These are phyloP conservation scores for Phthorimaea operculella DNA, from an alignment of 1,140 invertebrate species.

Conservation along the genomic window DNA sequence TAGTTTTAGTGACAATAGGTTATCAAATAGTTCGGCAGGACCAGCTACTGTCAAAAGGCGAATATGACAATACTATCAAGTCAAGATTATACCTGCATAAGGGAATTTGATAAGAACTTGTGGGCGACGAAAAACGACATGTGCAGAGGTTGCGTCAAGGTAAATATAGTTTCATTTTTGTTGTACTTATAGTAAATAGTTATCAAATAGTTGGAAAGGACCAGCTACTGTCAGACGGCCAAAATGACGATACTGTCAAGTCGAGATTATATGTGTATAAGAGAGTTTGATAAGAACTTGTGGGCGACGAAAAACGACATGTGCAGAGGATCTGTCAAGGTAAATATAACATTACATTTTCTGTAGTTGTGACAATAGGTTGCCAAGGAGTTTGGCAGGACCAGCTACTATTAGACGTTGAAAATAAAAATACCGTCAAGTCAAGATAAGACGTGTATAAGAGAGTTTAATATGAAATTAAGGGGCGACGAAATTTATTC, in stretches of 20 bases:
- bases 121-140: conserved; percentile 75
- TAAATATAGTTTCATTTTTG: conserved; percentile 18
- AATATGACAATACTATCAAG: conserved; percentile 83
- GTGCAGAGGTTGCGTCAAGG: conserved; percentile 71
- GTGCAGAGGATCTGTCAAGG: conserved; percentile 71
- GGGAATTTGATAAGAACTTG: conserved; percentile 60
- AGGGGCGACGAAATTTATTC: too few species aligned
- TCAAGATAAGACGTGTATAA: conserved; percentile 81
- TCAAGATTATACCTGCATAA: conserved; percentile 81
- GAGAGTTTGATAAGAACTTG: conserved; percentile 58
- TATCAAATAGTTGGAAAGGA: conserved; percentile 78
- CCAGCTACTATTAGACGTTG: conserved; percentile 66
- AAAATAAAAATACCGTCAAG: conserved; percentile 83
- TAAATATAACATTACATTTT: conserved; percentile 13
- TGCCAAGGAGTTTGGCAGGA: conserved; percentile 77
- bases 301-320: conserved; percentile 75
- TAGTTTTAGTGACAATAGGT: too few species aligned
- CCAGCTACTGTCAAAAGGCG: conserved; percentile 66
- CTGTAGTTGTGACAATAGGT: conserved; percentile 70
- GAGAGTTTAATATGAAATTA: conserved; percentile 59
- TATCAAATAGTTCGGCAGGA: conserved; percentile 77
- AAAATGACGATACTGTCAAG: conserved; percentile 83
- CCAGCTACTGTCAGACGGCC: conserved; percentile 66
- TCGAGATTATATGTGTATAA: conserved; percentile 81
- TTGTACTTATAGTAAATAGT: conserved; percentile 73